Conservation (phyloP, 2,113 vertebrate genomes). For the Sapajus apella region DNA sequence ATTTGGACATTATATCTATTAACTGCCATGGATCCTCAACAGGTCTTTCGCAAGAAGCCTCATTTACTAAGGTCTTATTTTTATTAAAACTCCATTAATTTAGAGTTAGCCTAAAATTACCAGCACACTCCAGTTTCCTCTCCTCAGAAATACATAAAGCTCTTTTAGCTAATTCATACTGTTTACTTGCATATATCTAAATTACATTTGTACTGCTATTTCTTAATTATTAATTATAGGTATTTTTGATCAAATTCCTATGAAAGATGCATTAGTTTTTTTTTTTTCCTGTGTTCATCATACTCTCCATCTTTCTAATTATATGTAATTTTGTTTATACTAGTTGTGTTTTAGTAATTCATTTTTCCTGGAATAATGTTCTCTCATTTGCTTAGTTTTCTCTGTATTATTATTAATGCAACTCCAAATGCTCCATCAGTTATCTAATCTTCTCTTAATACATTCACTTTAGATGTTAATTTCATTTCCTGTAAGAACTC, state of each 20-base stretch:
- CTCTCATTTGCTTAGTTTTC: not conserved
- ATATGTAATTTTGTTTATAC: not conserved
- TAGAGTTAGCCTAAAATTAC: not conserved
- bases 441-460: not conserved
- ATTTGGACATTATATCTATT: not conserved
- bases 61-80: not conserved
- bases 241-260: not conserved
- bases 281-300: not conserved
- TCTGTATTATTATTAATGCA: not conserved
- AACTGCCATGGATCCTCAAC: not conserved
- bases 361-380: not conserved
- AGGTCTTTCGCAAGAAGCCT: not conserved
- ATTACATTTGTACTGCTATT: not conserved
- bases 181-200: not conserved
- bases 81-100: not conserved
- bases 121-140: not conserved
- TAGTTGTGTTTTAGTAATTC: not conserved
- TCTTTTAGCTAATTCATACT: not conserved
- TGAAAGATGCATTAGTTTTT: not conserved
- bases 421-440: not conserved
- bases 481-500: not conserved
- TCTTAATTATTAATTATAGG: not conserved
- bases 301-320: not conserved
- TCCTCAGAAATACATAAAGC: not conserved
- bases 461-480: not conserved